Evolutionary conservation across 1,140 invertebrate species (phyloP), one percentile per base, ranked within the genome.

Genomic region (Pygmarrhopalites habei): DNA sequence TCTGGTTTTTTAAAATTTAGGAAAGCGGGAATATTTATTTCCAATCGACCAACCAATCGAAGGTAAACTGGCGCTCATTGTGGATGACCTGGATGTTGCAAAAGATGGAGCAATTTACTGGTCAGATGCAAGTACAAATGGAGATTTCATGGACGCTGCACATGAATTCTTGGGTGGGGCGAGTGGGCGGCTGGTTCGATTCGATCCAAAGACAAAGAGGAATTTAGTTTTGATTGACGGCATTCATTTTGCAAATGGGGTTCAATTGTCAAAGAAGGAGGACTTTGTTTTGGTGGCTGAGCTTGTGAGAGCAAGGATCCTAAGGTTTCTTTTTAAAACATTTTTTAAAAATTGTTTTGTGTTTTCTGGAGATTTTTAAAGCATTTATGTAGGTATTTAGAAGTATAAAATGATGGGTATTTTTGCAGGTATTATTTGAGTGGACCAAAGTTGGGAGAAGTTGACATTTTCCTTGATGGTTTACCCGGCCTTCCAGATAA

Each of bases 401-500:
- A n/a, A 15, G 7, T n/a, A n/a, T n/a, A n/a, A n/a, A n/a, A n/a
- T n/a, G n/a, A n/a, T n/a, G n/a, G 7, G 3, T 10, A 56, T 56
- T 17, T 32, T 7, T 10, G 32, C 25, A 73, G 78, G 70, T 73
- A 79, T 73, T 73, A 77, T 74, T 52, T 79, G 62, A 69, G 66
- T 56, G 69, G 79, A 14, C 53, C 70, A 14, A 76, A 75, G 60
- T 28, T 67, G 62, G 78, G 77, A 26, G 66, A 72, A 62, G 65
- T 62, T 5, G 78, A 79, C 41, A 61, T 79, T 5, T 74, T 79
- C 60, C 58, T 75, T 5, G 74, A 77, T 46, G 73, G 74, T 29
- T 60, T 81, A 39, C 79, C 79, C n/a, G 79, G 79, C 26, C 73
- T 72, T 56, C 77, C 78, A 29, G 79, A 81, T 65, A 80, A 80